Conservation (phyloP, 2,113 vertebrate species). For the Empidonax alnorum region DNA sequence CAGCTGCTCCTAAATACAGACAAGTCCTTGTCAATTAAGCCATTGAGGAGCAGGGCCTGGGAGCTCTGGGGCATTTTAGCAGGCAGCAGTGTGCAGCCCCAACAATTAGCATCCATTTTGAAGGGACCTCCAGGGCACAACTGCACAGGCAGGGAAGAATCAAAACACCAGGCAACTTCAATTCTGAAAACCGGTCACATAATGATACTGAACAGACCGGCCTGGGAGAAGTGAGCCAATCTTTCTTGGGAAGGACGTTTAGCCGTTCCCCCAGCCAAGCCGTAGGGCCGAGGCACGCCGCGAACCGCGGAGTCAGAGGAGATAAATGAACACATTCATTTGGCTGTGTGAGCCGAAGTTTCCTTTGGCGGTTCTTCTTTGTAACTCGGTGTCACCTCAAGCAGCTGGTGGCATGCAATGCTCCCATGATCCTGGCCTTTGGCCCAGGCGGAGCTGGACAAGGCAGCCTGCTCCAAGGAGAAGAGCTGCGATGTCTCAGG, state of each 20-base stretch:
- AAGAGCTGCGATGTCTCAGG: slow-evolving; percentile 86
- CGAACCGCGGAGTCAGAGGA: slow-evolving; percentile 39
- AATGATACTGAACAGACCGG: slow-evolving; percentile 81
- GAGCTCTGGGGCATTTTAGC: slow-evolving; percentile 88
- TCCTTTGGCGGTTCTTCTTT: slow-evolving; percentile 82
- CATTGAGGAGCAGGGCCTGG: slow-evolving; percentile 94
- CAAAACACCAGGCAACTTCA: slow-evolving; percentile 82
- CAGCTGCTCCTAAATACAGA: slow-evolving; percentile 99
- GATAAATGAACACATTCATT: slow-evolving; percentile 85
- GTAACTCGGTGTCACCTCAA: slow-evolving; percentile 85
- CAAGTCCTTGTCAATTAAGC: slow-evolving; percentile 99
- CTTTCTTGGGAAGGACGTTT: slow-evolving; percentile 61
- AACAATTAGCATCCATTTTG: slow-evolving; percentile 98
- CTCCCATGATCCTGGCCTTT: slow-evolving; percentile 90
- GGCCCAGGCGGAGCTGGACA: slow-evolving; percentile 88
- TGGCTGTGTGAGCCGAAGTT: slow-evolving; percentile 70
- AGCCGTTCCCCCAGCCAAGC: slow-evolving; percentile 47
- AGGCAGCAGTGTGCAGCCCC: slow-evolving; percentile 90
- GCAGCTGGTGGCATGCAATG: slow-evolving; percentile 94
- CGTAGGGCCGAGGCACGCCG: slow-evolving; percentile 39
- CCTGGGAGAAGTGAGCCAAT: slow-evolving; percentile 76
- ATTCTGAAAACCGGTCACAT: slow-evolving; percentile 78
- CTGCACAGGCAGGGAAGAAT: slow-evolving; percentile 84
- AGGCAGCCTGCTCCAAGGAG: slow-evolving; percentile 86
- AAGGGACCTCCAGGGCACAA: slow-evolving; percentile 90